Evolutionary conservation across 2,888 invertebrate genomes (phyloP), one percentile per base, ranked within the genome.

Genomic region (Epirrita christyi): DNA sequence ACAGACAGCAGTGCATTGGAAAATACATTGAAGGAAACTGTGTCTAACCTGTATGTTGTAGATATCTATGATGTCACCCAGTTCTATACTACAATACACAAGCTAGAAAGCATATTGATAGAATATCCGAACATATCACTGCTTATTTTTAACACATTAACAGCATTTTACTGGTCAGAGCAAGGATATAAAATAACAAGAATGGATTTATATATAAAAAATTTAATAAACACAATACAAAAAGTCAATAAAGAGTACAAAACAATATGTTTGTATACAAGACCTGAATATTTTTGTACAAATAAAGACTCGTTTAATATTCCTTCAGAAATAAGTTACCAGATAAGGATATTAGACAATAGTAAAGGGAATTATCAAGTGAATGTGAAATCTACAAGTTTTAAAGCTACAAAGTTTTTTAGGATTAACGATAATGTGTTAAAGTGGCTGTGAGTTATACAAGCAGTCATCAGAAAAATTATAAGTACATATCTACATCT

Each of bases 91-190:
- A 87, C 87, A 41, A 82, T 93, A 61, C 78, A 86, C 57, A 86
- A 86, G 56, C 73, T 93, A 44, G 92, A 92, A 72, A 86, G 73
- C 55, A 68, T 91, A 41, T 71, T 93, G 55, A 61, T 78, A 14
- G 72, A 82, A 63, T 64, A 91, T 68, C 66, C 76, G 29, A 83
- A 86, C 66, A 81, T 91, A 64, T 81, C 88, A 55, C 60, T 93
- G 9, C 50, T 93, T 38, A 68, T 92, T 52, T 75, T 93, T 68
- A 85, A 93, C 64, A 88, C 87, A 40, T 61, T 93, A 36, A 84
- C 88, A 63, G 88, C 93, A 64, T 93, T 90, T 75, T 93, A 93
- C 72, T 93, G 93, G 93, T 87, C 88, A 43, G 93, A 93, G 73
- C 89, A 86, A 78, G 77, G 71, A 63, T 81, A 73, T 58, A 91